These are phyloP conservation scores for Callitettix versicolor DNA, from an alignment of 1,140 invertebrate genomes.

Conservation along the genomic window DNA sequence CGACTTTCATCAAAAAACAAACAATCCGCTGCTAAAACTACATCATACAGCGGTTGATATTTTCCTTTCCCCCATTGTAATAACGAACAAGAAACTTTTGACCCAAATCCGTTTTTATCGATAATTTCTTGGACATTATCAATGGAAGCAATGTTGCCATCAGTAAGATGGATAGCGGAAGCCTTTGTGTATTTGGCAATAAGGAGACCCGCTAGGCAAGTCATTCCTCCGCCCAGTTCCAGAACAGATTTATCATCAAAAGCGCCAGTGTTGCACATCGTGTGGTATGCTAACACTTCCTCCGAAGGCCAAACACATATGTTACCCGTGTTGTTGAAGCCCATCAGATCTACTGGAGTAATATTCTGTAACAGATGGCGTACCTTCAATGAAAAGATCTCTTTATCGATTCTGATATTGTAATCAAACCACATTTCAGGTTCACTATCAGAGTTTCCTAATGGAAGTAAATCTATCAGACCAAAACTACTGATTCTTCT, in stretches of 20 bases:
- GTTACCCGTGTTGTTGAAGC: slow-evolving; percentile 87
- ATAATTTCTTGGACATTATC: slow-evolving; percentile 59
- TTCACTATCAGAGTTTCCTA: slow-evolving; percentile 26
- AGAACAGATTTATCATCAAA: slow-evolving; percentile 57
- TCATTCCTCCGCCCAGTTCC: slow-evolving; percentile 79
- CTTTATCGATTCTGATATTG: slow-evolving; percentile 34
- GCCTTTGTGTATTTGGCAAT: slow-evolving; percentile 55
- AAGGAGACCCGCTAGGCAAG: slow-evolving; percentile 66
- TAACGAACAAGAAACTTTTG: slow-evolving; percentile 32
- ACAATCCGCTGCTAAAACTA: slow-evolving; percentile 68
- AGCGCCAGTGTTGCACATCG: slow-evolving; percentile 46
- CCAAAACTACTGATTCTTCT: slow-evolving; percentile 45
- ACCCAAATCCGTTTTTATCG: slow-evolving; percentile 41
- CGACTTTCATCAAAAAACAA: slow-evolving; percentile 74
- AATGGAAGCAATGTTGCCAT: slow-evolving; percentile 66
- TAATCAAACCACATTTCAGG: slow-evolving; percentile 42
- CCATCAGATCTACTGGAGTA: slow-evolving; percentile 59
- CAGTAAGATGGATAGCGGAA: slow-evolving; percentile 52
- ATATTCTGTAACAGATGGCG: slow-evolving; percentile 47
- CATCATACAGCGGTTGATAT: slow-evolving; percentile 42
- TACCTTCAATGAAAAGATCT: slow-evolving; percentile 40
- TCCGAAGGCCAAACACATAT: slow-evolving; percentile 85
- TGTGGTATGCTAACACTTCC: slow-evolving; percentile 67
- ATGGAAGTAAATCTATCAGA: slow-evolving; percentile 33
- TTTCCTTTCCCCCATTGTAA: slow-evolving; percentile 34